A percentile compares a stretch with the other conserved stretches of the same genome.
Evolutionary conservation across 2,797 vertebrate species (phyloP).

Genomic region (Sebastes alutus): DNA sequence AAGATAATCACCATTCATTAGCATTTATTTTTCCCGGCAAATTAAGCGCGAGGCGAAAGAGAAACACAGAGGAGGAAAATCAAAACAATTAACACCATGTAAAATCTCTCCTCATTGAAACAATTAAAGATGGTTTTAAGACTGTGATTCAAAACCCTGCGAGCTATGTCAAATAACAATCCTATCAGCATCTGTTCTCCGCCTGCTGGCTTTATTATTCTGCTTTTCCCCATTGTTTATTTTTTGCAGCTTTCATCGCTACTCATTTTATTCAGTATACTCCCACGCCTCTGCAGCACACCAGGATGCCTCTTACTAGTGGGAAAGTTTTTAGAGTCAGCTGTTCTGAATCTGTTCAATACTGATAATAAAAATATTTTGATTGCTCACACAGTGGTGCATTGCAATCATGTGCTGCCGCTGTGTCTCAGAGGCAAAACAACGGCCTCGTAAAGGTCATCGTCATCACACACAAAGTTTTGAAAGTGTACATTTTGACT

Average conservation of each 20-base stretch:
- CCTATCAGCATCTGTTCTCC: constrained; percentile 3
- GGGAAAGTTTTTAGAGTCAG: constrained; percentile 16
- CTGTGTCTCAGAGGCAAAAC: constrained; percentile 13
- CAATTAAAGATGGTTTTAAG: background rate
- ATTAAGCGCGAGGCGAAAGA: constrained; percentile 34
- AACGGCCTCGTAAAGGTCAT: constrained; percentile 18
- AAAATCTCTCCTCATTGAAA: background rate
- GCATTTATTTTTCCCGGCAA: constrained; percentile 43
- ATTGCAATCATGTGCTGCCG: background rate
- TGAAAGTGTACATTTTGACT: background rate
- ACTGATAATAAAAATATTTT: constrained; percentile 26
- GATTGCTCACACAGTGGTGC: constrained; percentile 13
- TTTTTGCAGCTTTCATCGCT: constrained; percentile 15
- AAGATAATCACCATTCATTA: constrained; percentile 60
- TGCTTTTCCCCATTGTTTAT: constrained; percentile 18
- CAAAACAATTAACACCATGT: constrained; percentile 18
- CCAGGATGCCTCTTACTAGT: constrained; percentile 15
- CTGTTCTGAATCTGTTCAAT: constrained; percentile 24
- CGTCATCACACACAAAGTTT: background rate
- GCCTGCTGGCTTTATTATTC: constrained; percentile 21
- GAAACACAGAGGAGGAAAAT: constrained; percentile 5
- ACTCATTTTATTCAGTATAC: constrained; percentile 11
- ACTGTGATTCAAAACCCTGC: background rate
- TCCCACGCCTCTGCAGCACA: constrained; percentile 17
- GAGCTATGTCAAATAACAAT: background rate